Conservation (phyloP, 2,113 vertebrate genomes). For the Mormoops blainvillei region DNA sequence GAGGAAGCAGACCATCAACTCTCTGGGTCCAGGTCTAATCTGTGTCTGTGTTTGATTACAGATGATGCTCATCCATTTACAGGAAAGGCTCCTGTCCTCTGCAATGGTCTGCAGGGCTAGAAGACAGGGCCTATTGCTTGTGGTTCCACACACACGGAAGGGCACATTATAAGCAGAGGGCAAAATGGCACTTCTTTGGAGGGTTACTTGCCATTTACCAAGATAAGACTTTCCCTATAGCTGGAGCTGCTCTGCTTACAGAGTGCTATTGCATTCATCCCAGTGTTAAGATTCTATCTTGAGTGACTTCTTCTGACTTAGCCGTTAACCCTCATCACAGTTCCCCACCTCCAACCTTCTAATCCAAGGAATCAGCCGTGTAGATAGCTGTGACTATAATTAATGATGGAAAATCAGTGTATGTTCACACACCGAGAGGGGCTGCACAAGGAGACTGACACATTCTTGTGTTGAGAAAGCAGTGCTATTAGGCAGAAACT, state of each 20-base stretch:
- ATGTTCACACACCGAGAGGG: neutral
- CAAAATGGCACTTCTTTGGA: neutral
- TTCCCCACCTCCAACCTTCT: neutral
- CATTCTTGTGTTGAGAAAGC: neutral
- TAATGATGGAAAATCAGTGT: neutral
- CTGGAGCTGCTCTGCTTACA: neutral
- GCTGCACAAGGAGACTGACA: neutral
- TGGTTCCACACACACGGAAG: neutral
- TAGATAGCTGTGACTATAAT: neutral
- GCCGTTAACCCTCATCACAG: neutral
- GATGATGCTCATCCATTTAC: neutral
- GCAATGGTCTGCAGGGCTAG: neutral
- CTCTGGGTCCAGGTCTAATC: neutral
- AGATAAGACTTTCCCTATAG: neutral
- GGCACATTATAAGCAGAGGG: neutral
- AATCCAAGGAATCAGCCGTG: neutral
- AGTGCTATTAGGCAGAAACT: neutral
- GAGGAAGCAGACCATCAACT: neutral
- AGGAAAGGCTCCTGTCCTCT: neutral
- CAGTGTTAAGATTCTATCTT: neutral
- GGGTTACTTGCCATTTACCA: neutral
- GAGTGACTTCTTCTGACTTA: neutral
- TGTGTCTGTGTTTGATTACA: neutral
- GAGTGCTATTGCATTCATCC: neutral
- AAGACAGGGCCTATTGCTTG: neutral